phyloP scores from a whole-genome alignment of 2,888 invertebrate species.

The Ischnus inquisitorius region DNA sequence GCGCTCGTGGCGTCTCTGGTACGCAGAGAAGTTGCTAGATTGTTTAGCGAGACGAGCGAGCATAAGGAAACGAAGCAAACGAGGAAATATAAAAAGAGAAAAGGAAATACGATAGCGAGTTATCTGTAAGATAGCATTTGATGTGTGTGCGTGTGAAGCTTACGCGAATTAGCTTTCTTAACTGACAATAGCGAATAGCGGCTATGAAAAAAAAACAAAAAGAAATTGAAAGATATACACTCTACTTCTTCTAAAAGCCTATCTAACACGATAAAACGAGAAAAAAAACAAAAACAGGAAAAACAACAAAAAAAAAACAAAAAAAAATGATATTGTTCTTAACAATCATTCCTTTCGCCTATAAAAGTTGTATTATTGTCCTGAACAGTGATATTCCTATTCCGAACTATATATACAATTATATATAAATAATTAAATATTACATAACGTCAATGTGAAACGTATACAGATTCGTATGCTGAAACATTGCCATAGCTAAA shows the following conservation, averaged over 20 bases:
- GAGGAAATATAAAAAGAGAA: too few relatives aligned
- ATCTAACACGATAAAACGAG: slow-evolving; percentile 68
- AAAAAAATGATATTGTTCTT: slow-evolving; percentile 62
- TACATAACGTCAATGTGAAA: slow-evolving; percentile 43
- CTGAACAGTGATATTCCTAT: slow-evolving; percentile 61
- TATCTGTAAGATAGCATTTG: slow-evolving; percentile 44
- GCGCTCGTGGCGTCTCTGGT: slow-evolving; percentile 54
- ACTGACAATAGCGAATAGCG: slow-evolving; percentile 61
- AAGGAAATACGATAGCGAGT: slow-evolving; percentile 22
- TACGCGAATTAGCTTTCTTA: slow-evolving; percentile 65
- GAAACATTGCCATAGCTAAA: slow-evolving; percentile 62
- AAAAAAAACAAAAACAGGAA: not conserved
- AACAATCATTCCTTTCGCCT: slow-evolving; percentile 77
- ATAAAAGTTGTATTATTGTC: slow-evolving; percentile 70
- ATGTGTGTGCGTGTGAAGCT: slow-evolving; percentile 55
- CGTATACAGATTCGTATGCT: slow-evolving; percentile 51
- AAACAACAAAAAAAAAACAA: not conserved
- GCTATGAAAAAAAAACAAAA: slow-evolving; percentile 13
- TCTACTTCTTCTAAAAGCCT: slow-evolving; percentile 68
- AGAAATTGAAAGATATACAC: slow-evolving; percentile 56
- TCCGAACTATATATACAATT: slow-evolving; percentile 53
- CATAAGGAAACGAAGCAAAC: not conserved
- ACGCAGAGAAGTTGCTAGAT: slow-evolving; percentile 57
- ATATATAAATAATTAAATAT: slow-evolving; percentile 48
- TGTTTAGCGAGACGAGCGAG: not conserved